These are phyloP conservation scores for Trichechus manatus DNA, from an alignment of 2,113 vertebrate genomes.

Conservation along the genomic window DNA sequence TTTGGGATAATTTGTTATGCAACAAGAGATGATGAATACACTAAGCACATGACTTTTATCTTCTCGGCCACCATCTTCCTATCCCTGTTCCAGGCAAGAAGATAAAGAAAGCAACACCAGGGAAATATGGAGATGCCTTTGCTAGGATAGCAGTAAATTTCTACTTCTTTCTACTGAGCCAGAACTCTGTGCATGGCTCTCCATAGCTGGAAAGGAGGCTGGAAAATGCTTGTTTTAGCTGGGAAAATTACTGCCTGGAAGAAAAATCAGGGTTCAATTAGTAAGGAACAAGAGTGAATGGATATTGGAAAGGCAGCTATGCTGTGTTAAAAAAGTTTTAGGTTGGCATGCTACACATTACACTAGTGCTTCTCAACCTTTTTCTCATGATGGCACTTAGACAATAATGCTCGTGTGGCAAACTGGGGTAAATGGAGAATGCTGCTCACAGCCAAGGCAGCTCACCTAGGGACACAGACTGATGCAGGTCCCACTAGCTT, in stretches of 20 bases:
- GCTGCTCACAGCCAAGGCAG: neutral
- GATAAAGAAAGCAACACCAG: neutral
- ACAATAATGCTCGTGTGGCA: neutral
- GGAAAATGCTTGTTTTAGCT: neutral
- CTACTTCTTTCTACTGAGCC: neutral
- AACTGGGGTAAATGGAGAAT: neutral
- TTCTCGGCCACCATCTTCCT: neutral
- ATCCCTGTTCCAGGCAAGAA: neutral
- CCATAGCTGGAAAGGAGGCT: neutral
- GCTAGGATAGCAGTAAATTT: neutral
- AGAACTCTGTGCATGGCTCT: neutral
- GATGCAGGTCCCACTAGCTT: rapidly evolving
- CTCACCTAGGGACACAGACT: neutral
- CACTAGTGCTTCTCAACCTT: neutral
- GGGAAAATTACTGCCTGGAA: neutral
- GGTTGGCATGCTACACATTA: neutral
- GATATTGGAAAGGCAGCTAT: neutral
- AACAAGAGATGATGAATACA: too few species aligned
- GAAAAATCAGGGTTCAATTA: neutral
- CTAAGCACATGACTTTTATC: neutral
- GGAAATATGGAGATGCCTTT: neutral
- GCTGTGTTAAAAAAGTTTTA: neutral
- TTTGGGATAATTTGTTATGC: neutral
- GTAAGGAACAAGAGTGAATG: neutral
- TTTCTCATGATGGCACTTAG: neutral